Evolutionary conservation across 2,113 vertebrate genomes (phyloP).

Genomic region (Vidua chalybeata): DNA sequence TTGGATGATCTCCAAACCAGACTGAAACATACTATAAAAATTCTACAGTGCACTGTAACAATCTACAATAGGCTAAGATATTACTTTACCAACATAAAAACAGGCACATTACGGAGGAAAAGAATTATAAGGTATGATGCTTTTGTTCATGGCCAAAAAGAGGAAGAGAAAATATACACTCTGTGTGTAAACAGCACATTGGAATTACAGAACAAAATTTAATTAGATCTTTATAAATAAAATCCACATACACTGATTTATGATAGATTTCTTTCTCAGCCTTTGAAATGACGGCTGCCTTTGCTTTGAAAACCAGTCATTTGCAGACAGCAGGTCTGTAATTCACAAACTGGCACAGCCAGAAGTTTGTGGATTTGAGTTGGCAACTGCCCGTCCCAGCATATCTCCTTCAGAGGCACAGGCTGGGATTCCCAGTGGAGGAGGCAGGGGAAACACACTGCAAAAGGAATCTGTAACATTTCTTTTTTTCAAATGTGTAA

Average conservation of each 20-base stretch:
- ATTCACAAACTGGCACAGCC: slow-evolving; percentile 42
- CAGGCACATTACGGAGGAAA: background rate
- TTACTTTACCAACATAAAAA: background rate
- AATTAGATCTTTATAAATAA: slow-evolving; percentile 49
- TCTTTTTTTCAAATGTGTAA: background rate
- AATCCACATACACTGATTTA: slow-evolving; percentile 35
- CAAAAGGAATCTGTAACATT: background rate
- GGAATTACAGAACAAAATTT: slow-evolving; percentile 46
- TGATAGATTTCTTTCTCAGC: slow-evolving; percentile 41
- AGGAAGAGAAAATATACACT: background rate
- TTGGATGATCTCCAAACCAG: slow-evolving; percentile 55
- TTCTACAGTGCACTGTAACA: slow-evolving; percentile 26
- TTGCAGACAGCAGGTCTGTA: slow-evolving; percentile 53
- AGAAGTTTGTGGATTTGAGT: slow-evolving; percentile 24
- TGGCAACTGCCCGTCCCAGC: background rate
- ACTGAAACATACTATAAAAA: slow-evolving; percentile 48
- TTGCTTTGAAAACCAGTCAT: slow-evolving; percentile 42
- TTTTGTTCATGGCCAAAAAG: slow-evolving; percentile 6
- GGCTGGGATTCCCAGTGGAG: slow-evolving; percentile 2
- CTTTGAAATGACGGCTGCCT: slow-evolving; percentile 16
- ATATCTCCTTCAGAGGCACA: slow-evolving; percentile 10
- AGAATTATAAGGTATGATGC: slow-evolving; percentile 3
- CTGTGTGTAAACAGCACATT: background rate
- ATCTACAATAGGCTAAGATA: slow-evolving; percentile 18
- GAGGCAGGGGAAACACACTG: background rate